Evolutionary conservation across 1,140 invertebrate species (phyloP), one percentile per base, ranked within the genome.

Genomic region (Dendrolimus punctatus): DNA sequence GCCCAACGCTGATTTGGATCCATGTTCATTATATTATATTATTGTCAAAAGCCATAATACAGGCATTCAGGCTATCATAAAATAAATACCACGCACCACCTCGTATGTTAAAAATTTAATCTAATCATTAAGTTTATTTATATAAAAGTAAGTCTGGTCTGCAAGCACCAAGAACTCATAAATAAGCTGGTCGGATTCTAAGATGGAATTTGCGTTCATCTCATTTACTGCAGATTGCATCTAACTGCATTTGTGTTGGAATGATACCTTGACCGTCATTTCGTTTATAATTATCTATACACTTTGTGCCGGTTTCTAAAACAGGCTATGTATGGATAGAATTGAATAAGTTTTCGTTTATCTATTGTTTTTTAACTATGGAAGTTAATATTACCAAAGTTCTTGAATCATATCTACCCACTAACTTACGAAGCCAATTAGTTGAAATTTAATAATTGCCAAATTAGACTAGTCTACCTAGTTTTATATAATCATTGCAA

Each of bases 201-300:
- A 53, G 59, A 76, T 70, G 61, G 69, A 65, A 72, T 71, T 70
- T 67, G 64, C 65, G 39, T 39, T 37, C 53, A 65, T 65, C 70
- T 74, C 62, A 76, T 73, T 77, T 73, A 58, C 51, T 58, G 49
- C 60, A 75, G 66, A 82, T 82, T 82, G 76, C 76, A 37, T 60
- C 68, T 80, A 82, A 82, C 61, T 73, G 57, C 67, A 71, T 80
- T 80, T 71, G 53, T 50, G 23, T 9, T 58, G 59, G 68, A 60
- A 72, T 66, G 68, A 59, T 51, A 42, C 54, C 41, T 36, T 48
- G 54, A 51, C 47, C 46, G 49, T 9, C 4, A 38, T 8, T 37
- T 7, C 8, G 23, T 43, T 44, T 51, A 8, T 52, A 49, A 47
- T 37, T 51, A 50, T 55, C 53, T 55, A 55, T 48, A 55, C 48